Conservation (phyloP, 1,140 invertebrate species). For the Zaprionus inermis region DNA sequence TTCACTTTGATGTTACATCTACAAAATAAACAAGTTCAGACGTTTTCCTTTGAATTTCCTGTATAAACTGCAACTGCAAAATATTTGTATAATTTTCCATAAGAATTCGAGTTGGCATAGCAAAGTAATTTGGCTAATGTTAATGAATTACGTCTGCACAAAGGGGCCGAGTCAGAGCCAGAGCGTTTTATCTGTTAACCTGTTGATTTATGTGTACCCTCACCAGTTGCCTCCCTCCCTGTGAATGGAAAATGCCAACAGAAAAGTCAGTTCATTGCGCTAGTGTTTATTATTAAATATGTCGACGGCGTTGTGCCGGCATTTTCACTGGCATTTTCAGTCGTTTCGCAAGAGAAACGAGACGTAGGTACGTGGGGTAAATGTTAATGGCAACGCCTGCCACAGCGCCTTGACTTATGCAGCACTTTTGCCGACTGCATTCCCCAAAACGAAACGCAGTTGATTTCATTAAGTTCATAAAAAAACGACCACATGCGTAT, state of each 20-base stretch:
- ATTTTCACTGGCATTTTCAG: slow-evolving; percentile 53
- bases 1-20: not conserved
- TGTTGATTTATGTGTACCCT: slow-evolving; percentile 51
- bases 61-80: not conserved
- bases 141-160: slow-evolving; percentile 56
- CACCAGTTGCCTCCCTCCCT: not conserved
- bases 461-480: slow-evolving; percentile 76
- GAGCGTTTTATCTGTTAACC: slow-evolving; percentile 49
- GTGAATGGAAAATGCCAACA: slow-evolving; percentile 20
- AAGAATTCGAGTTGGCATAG: slow-evolving; percentile 12
- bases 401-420: slow-evolving; percentile 42
- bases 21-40: not conserved
- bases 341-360: slow-evolving; percentile 17
- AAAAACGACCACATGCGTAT: slow-evolving; percentile 18
- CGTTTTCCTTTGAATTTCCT: not conserved
- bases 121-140: slow-evolving; percentile 53
- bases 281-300: slow-evolving; percentile 81
- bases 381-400: slow-evolving; percentile 51
- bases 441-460: slow-evolving; percentile 46
- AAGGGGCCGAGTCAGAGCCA: not conserved
- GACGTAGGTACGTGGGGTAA: slow-evolving; percentile 66
- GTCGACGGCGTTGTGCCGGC: slow-evolving; percentile 45
- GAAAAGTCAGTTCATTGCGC: slow-evolving; percentile 66
- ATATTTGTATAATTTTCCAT: slow-evolving; percentile 28
- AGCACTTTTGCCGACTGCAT: slow-evolving; percentile 52